Percentiles rank a stretch among this genome's conserved stretches.
These are phyloP conservation scores for Chironomus riparius DNA, from an alignment of 2,888 invertebrate species.

Conservation along the genomic window DNA sequence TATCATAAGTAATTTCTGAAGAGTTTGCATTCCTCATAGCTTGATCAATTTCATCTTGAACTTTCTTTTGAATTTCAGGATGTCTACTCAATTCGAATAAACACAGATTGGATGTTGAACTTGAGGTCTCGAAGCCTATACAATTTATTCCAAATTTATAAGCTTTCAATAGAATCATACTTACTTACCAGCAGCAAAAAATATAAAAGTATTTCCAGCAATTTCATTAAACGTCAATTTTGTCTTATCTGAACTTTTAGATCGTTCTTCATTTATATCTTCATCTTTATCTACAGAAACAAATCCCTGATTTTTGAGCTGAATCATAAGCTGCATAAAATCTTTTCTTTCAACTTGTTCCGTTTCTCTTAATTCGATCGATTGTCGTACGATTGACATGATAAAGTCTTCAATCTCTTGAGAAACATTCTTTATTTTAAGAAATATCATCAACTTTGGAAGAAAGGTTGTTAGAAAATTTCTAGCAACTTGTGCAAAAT, in stretches of 20 bases:
- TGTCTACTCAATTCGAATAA: conserved; percentile 28
- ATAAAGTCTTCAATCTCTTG: conserved; percentile 35
- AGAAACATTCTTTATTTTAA: conserved; percentile 30
- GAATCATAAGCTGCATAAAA: conserved; percentile 36
- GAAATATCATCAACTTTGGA: conserved; percentile 29
- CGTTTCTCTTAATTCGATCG: conserved; percentile 34
- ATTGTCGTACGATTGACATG: conserved; percentile 33
- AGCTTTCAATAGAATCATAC: not conserved
- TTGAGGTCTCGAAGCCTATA: conserved; percentile 28
- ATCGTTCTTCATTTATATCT: not conserved
- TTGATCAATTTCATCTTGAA: conserved; percentile 29
- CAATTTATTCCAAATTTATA: not conserved
- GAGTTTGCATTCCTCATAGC: conserved; percentile 27
- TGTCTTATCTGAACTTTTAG: too few relatives aligned
- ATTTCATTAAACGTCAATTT: conserved; percentile 29
- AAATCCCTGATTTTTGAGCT: conserved; percentile 31
- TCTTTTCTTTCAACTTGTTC: conserved; percentile 34
- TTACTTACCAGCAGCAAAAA: conserved; percentile 28
- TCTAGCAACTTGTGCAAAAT: conserved; percentile 29
- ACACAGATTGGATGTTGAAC: conserved; percentile 25
- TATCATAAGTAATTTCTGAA: not conserved
- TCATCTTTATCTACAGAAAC: not conserved
- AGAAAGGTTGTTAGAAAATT: too few relatives aligned
- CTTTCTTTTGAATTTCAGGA: conserved; percentile 28
- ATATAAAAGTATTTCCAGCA: conserved; percentile 30